Evolutionary conservation across 1,140 invertebrate genomes (phyloP).

Genomic region (Chironomus striatipennis): DNA sequence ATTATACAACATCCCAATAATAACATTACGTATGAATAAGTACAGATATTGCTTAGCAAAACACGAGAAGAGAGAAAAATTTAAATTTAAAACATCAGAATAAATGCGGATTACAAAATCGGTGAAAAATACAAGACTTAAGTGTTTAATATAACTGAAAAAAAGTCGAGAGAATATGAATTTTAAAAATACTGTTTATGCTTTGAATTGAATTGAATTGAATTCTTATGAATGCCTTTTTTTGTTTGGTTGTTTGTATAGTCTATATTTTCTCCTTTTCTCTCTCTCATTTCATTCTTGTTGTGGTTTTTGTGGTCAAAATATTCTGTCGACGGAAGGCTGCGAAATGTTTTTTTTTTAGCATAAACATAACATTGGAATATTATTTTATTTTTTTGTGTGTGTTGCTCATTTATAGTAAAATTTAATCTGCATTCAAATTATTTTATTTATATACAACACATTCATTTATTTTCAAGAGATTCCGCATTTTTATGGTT

Average conservation of each 20-base stretch:
- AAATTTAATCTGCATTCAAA: constrained; percentile 1
- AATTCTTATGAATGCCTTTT: background rate
- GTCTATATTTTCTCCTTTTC: background rate
- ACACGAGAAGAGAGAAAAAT: background rate
- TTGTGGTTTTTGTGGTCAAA: background rate
- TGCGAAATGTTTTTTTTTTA: background rate
- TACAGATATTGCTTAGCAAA: too few species aligned
- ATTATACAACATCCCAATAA: too few species aligned
- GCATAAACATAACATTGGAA: constrained; percentile 1
- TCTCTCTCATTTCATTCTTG: too few species aligned
- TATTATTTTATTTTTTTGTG: background rate
- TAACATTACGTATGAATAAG: too few species aligned
- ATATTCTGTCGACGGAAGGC: background rate
- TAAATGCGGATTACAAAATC: background rate
- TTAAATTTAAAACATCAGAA: background rate
- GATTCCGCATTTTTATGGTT: background rate
- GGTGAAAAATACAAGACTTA: background rate
- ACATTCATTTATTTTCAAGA: too few species aligned
- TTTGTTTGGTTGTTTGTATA: too few species aligned
- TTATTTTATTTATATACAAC: constrained; percentile 6
- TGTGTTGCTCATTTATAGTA: background rate
- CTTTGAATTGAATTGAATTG: background rate
- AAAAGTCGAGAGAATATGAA: background rate
- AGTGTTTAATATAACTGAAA: background rate
- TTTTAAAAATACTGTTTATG: background rate